Evolutionary conservation across 2,113 vertebrate genomes (phyloP), one percentile per base, ranked within the genome.

Genomic region (Chauna torquata): DNA sequence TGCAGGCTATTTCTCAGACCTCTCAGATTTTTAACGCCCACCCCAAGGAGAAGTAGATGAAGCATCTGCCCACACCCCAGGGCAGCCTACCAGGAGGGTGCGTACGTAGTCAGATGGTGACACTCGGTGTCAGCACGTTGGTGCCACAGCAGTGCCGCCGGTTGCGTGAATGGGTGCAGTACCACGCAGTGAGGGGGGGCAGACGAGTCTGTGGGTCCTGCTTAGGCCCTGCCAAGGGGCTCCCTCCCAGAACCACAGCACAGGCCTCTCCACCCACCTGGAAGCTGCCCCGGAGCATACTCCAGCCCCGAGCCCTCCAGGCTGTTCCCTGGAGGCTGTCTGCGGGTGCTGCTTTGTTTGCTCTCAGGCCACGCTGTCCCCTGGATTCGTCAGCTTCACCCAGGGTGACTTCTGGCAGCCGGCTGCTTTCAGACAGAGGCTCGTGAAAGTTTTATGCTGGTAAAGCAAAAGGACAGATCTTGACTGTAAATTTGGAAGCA

Each of bases 101-200:
- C 19, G 1, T 9, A 5, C 0, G 0, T 30, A 74, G 23, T 25
- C 44, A 32, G 52, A 12, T 1, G 1, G 38, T 24, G 90, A 4
- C 32, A 2, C 4, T 4, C 3, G 12, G 38, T 11, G n/a, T 45
- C 32, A 30, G 45, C 22, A 2, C 3, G 0, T 1, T 11, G 47
- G 23, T 24, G 40, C 58, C 62, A 7, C 15, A 2, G 82, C 27
- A 11, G 30, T 24, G n/a, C 57, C 34, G 2, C 1, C 2, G 69
- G 55, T 59, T 77, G 66, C 70, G 57, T 3, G 1, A 57, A 69
- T 6, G 9, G 52, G 62, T 11, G 0, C 6, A 20, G 19, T 0
- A 0, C 12, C 15, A 7, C 4, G 7, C 59, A 28, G 61, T 0
- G 9, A 55, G 58, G 75, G 64, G 49, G 18, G 61, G 15, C 16